Conservation (phyloP, 2,797 vertebrate genomes). For the Girardinus metallicus region DNA sequence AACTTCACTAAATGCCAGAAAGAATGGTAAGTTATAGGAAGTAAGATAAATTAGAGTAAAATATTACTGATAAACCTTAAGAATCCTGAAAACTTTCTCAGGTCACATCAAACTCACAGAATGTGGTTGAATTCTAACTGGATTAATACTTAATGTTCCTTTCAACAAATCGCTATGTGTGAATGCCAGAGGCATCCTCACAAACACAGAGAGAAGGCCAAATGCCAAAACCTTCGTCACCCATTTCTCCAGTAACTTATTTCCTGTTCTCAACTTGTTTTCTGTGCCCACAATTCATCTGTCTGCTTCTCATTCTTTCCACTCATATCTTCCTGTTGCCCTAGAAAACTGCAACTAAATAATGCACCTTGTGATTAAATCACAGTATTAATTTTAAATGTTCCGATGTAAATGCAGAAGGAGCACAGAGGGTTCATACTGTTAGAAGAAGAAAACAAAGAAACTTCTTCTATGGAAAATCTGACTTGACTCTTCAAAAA, state of each 20-base stretch:
- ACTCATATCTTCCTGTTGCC: constrained; percentile 46
- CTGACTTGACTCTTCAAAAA: constrained; percentile 29
- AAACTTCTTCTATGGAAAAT: constrained; percentile 36
- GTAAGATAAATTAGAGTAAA: neutral
- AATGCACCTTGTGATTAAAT: constrained; percentile 67
- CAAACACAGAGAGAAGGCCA: constrained; percentile 52
- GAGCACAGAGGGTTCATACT: constrained; percentile 48
- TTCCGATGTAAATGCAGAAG: constrained; percentile 57
- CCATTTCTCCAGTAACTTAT: constrained; percentile 29
- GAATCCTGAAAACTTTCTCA: constrained; percentile 27
- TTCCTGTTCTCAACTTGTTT: constrained; percentile 39
- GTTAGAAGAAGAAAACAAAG: constrained; percentile 51
- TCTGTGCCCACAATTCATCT: constrained; percentile 32
- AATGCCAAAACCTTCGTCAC: constrained; percentile 44
- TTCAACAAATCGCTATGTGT: constrained; percentile 42
- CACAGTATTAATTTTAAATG: constrained; percentile 69
- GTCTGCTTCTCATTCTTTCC: constrained; percentile 28
- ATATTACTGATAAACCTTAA: neutral
- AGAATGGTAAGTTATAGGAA: neutral
- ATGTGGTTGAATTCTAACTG: constrained; percentile 49
- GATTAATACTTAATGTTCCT: constrained; percentile 67
- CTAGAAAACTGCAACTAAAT: constrained; percentile 69
- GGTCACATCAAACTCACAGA: constrained; percentile 44
- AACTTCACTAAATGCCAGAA: neutral
- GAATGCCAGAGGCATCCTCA: constrained; percentile 51